Evolutionary conservation across 30 jellyfish, hydroid and myxozoan genomes (phyloP).

Genomic region (Rhopilema esculentum): DNA sequence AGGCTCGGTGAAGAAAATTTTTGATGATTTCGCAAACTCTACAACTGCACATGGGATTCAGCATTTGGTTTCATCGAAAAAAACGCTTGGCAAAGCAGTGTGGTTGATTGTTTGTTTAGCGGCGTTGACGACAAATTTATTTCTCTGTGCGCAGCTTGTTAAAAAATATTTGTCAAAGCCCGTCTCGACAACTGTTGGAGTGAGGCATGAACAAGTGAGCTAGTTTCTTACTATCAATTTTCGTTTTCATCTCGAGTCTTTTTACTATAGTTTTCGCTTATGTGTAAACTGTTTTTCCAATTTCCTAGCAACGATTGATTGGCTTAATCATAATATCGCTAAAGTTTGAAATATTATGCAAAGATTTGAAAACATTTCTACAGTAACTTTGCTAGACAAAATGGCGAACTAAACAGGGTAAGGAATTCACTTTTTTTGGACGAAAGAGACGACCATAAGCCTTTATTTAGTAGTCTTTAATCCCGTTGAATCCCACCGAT

Average conservation of each 20-base stretch:
- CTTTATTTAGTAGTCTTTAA: too few relatives aligned
- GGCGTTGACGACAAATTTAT: background rate
- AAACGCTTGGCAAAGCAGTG: background rate
- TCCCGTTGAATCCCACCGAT: too few relatives aligned
- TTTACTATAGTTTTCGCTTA: too few relatives aligned
- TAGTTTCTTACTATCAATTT: background rate
- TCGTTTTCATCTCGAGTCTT: background rate
- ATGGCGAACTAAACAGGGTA: too few relatives aligned
- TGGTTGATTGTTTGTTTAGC: background rate
- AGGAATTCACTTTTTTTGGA: too few relatives aligned
- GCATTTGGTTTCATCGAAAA: background rate
- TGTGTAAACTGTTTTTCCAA: too few relatives aligned
- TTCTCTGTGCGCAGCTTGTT: background rate
- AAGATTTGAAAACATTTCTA: too few relatives aligned
- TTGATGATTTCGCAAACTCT: constrained; percentile 1
- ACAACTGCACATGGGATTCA: constrained; percentile 7
- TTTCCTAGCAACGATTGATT: too few relatives aligned
- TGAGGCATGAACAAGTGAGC: background rate
- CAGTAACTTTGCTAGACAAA: too few relatives aligned
- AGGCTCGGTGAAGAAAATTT: background rate
- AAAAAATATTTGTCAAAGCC: background rate
- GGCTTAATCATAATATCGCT: too few relatives aligned
- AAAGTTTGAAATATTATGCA: too few relatives aligned
- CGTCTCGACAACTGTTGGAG: background rate
- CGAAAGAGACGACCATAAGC: too few relatives aligned